Conservation (phyloP, 2,888 invertebrate genomes). For the Hybos culiciformis region DNA sequence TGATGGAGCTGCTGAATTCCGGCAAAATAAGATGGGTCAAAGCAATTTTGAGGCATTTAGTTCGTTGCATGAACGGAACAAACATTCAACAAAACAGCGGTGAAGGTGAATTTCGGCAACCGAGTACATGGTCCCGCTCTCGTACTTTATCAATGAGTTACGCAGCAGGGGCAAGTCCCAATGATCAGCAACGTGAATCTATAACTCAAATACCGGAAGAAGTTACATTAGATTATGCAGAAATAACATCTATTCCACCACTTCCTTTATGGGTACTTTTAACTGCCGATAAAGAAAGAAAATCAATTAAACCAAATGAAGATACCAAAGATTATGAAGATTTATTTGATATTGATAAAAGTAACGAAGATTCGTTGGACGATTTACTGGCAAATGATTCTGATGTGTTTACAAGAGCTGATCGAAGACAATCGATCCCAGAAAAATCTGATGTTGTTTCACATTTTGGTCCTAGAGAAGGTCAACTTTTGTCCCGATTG, state of each 20-base stretch:
- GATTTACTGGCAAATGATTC: slow-evolving; percentile 64
- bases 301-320: slow-evolving; percentile 19
- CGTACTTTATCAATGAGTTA: slow-evolving; percentile 81
- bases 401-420: slow-evolving; percentile 42
- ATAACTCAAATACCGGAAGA: slow-evolving; percentile 60
- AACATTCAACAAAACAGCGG: slow-evolving; percentile 38
- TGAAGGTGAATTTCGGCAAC: slow-evolving; percentile 48
- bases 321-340: slow-evolving; percentile 65
- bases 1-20: slow-evolving; percentile 95
- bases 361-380: slow-evolving; percentile 69
- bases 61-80: slow-evolving; percentile 58
- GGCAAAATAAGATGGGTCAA: slow-evolving; percentile 97
- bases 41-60: slow-evolving; percentile 92
- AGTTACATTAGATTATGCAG: slow-evolving; percentile 81
- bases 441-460: slow-evolving; percentile 57
- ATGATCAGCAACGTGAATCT: slow-evolving; percentile 63
- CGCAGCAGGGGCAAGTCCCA: slow-evolving; percentile 63
- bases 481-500: slow-evolving; percentile 70
- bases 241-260: slow-evolving; percentile 95
- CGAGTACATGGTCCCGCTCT: slow-evolving; percentile 76
- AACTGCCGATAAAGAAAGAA: slow-evolving; percentile 75
- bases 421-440: slow-evolving; percentile 52
- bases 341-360: slow-evolving; percentile 69
- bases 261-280: slow-evolving; percentile 91
- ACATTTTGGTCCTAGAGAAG: slow-evolving; percentile 78